These are phyloP conservation scores for Caenorhabditis virilis DNA, from an alignment of 2,888 invertebrate species.

Conservation along the genomic window DNA sequence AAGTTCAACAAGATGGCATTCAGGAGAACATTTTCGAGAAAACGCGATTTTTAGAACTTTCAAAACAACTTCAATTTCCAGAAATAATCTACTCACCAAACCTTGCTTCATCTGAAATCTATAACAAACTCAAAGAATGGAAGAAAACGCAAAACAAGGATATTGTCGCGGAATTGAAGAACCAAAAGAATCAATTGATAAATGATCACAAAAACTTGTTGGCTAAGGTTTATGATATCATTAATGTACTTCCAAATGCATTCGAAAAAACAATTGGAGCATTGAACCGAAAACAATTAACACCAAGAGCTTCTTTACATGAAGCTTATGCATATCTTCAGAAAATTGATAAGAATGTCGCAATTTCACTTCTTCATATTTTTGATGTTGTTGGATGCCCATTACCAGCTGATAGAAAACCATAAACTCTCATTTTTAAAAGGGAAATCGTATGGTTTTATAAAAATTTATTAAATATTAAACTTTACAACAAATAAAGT, in stretches of 20 bases:
- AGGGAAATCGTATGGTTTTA: too few species aligned
- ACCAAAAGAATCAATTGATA: slow-evolving; percentile 4
- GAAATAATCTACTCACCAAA: slow-evolving; percentile 4
- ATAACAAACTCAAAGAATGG: slow-evolving; percentile 3
- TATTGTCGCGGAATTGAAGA: slow-evolving; percentile 1
- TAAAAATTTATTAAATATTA: slow-evolving; percentile 1
- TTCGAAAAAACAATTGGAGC: neutral
- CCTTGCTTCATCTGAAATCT: neutral
- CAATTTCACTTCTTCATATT: neutral
- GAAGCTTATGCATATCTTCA: slow-evolving; percentile 5
- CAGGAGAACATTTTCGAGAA: too few species aligned
- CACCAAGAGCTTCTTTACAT: neutral
- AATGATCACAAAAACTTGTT: slow-evolving; percentile 5
- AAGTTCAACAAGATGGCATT: too few species aligned
- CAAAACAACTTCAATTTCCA: too few species aligned
- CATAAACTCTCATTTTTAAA: neutral
- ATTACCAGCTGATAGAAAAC: slow-evolving; percentile 4
- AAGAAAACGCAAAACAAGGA: neutral
- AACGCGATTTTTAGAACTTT: too few species aligned
- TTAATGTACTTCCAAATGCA: slow-evolving; percentile 1
- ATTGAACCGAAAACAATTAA: slow-evolving; percentile 2
- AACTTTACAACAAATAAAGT: slow-evolving; percentile 23
- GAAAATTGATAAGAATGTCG: slow-evolving; percentile 1
- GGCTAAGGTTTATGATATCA: slow-evolving; percentile 2
- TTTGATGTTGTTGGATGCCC: slow-evolving; percentile 6